These are phyloP conservation scores for Festucalex cinctus DNA, from an alignment of 2,113 vertebrate species.

Conservation along the genomic window DNA sequence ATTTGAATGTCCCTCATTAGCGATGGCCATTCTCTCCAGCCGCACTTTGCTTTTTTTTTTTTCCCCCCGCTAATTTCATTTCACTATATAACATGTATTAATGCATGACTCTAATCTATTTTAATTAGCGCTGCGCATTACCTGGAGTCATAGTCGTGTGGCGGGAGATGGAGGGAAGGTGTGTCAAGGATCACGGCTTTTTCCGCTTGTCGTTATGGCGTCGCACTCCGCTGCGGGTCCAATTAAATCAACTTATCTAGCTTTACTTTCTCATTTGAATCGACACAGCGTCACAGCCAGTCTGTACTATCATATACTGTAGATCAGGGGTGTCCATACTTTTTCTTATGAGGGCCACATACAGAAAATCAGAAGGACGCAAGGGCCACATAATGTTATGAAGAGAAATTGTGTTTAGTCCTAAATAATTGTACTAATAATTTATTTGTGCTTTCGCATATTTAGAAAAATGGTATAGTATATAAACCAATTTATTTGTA, in stretches of 20 bases:
- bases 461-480: too few relatives aligned
- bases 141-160: not conserved
- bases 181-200: slow-evolving; percentile 1
- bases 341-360: too few relatives aligned
- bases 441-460: too few relatives aligned
- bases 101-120: slow-evolving; percentile 5
- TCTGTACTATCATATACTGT: not conserved
- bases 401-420: too few relatives aligned
- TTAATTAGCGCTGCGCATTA: slow-evolving; percentile 1
- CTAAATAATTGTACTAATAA: too few relatives aligned
- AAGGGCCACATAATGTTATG: too few relatives aligned
- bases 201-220: slow-evolving; percentile 2
- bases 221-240: not conserved
- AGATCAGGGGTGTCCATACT: too few relatives aligned
- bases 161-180: not conserved
- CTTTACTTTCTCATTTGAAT: not conserved
- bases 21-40: not conserved
- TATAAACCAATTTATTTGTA: too few relatives aligned
- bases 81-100: slow-evolving; percentile 2
- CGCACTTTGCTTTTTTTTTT: not conserved
- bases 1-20: slow-evolving; percentile 1
- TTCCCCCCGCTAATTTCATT: slow-evolving; percentile 4
- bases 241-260: not conserved
- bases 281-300: not conserved
- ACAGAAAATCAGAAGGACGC: too few relatives aligned